Evolutionary conservation across 2,113 vertebrate species (phyloP), one percentile per base, ranked within the genome.

Genomic region (Tichodroma muraria): DNA sequence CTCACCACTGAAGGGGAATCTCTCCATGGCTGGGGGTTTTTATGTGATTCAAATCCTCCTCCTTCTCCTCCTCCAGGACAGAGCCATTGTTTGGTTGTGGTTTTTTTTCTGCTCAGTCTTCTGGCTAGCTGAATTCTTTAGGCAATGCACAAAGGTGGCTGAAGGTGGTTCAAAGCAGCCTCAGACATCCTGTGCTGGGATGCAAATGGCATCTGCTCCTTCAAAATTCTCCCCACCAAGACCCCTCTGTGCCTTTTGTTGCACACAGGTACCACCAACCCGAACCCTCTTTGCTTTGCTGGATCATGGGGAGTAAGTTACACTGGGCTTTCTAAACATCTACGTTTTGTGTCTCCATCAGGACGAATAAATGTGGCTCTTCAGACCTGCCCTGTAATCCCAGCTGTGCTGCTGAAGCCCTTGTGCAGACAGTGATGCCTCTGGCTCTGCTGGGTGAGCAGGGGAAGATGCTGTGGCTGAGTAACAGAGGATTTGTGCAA

Each of bases 401-500:
- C n/a, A 8, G 18, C 8, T 2, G 1, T 22, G 21, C 25, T 72
- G 59, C 69, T 9, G 28, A 23, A 72, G 9, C 21, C 47, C 28
- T 15, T 2, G 54, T 8, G 81, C 44, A 10, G 23, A 0, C 53
- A 21, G 47, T 0, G 9, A 2, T 6, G 13, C 40, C 63, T 38
- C 35, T 30, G 30, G 21, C 37, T 0, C 64, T 20, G n/a, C 37
- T 31, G 64, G 42, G 30, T 9, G 64, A 49, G 75, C 21, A 33
- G 61, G 4, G 20, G 71, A 25, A 61, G 56, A 15, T 23, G 86
- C 35, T 77, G 63, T 14, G 11, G 31, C n/a, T 28, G 59, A 5
- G 1, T 1, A 17, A 4, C n/a, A 5, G 1, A 3, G 52, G 33
- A 54, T 69, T 15, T 11, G 17, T 16, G 23, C 45, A 7, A 8